phyloP scores from a whole-genome alignment of 1,140 invertebrate species.

The Papilio xuthus region DNA sequence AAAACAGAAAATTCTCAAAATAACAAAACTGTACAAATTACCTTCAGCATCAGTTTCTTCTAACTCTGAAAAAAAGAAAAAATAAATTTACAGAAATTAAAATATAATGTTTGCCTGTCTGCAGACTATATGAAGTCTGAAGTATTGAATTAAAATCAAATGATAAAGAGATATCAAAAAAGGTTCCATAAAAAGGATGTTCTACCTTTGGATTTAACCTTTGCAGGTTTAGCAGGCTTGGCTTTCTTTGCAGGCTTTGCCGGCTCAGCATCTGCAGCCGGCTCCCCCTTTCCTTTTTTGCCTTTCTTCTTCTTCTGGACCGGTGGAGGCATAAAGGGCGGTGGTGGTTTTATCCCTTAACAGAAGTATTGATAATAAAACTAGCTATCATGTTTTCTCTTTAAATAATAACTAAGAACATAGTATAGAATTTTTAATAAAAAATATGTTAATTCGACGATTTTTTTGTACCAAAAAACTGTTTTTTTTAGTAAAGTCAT shows the following conservation, averaged over 20 bases:
- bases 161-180: too few species aligned
- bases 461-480: too few species aligned
- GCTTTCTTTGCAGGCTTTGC: conserved; percentile 45
- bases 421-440: too few species aligned
- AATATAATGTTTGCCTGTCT: not conserved
- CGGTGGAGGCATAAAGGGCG: conserved; percentile 55
- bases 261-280: conserved; percentile 41
- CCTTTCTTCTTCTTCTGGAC: conserved; percentile 52
- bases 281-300: conserved; percentile 45
- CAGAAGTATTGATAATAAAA: not conserved
- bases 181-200: too few species aligned
- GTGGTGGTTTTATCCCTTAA: conserved; percentile 64
- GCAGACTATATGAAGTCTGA: too few species aligned
- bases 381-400: not conserved
- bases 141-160: too few species aligned
- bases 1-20: not conserved
- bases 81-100: conserved; percentile 1
- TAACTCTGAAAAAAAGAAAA: conserved; percentile 39
- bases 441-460: too few species aligned
- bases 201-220: conserved; percentile 51
- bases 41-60: conserved; percentile 45
- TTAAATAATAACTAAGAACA: too few species aligned
- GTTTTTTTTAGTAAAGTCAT: too few species aligned
- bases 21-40: conserved; percentile 34
- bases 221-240: conserved; percentile 46